Evolutionary conservation across 2,888 invertebrate species (phyloP), one percentile per base, ranked within the genome.

Genomic region (Charanyca ferruginea): DNA sequence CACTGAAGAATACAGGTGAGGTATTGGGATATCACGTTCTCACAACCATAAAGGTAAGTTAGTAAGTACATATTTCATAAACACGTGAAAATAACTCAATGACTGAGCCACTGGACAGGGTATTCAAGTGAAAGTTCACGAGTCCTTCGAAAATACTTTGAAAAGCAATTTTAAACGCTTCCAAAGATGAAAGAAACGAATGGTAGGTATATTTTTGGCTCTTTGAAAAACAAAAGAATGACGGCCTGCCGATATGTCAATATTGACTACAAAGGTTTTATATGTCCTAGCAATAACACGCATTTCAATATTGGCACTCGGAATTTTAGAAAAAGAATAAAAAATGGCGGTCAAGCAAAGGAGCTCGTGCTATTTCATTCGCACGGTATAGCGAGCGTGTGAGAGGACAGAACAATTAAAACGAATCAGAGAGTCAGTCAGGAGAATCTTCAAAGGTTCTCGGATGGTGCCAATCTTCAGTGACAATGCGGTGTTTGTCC

Each of bases 101-200:
- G 23, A 4, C 16, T n/a, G 11, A 60, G 11, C n/a, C 18, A 20
- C 20, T 3, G 42, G 32, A 48, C 47, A 11, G 23, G n/a, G 25
- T 3, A 13, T 16, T 16, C 0, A 11, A 8, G 2, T n/a, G 20
- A 41, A 18, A 42, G 0, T 32, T 42, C 23, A 49, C 23, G 18
- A 61, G 16, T 20, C 20, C 64, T 51, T n/a, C 6, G 11, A 44
- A 42, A 49, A 44, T 16, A 28, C n/a, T 64, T 44, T n/a, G 8
- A 5, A 11, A 48, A n/a, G 28, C 28, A 11, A 63, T 41, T 63
- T 48, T 11, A 8, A 49, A 49, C 49, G 23, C 13, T 41, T 32
- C 41, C 18, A 42, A 32, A 62, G 41, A 64, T 42, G 41, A 64
- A 64, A 49, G 32, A 20, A 9, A 18, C 16, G 8, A 41, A 41